These are phyloP conservation scores for Callospermophilus lateralis DNA, from an alignment of 2,113 vertebrate genomes.

Conservation along the genomic window DNA sequence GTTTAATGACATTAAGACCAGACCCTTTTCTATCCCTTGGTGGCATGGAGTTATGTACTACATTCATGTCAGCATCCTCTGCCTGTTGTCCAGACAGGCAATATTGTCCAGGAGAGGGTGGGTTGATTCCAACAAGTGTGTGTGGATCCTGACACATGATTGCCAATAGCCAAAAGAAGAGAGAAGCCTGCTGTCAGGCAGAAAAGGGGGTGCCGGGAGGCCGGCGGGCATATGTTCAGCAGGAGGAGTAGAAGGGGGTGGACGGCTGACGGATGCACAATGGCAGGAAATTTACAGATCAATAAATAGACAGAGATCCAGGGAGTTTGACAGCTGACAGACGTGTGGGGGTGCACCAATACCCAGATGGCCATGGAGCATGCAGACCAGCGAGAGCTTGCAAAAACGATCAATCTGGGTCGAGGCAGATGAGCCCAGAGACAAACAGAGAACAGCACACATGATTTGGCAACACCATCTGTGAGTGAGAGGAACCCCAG, in stretches of 20 bases:
- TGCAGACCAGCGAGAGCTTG: not conserved
- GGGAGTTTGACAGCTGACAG: conserved; percentile 52
- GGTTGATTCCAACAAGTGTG: too few species aligned
- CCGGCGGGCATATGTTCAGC: not conserved
- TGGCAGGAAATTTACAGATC: conserved; percentile 61
- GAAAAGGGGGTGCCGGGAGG: not conserved
- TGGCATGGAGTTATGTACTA: fast-evolving
- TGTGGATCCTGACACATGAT: not conserved
- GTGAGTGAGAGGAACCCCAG: not conserved
- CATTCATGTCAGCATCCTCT: fast-evolving
- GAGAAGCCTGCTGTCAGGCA: not conserved
- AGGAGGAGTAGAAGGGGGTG: not conserved
- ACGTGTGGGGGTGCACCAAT: not conserved
- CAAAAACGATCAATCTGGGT: not conserved
- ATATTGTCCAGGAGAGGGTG: not conserved
- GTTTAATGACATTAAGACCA: not conserved
- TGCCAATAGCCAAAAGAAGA: not conserved
- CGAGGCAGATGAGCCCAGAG: not conserved
- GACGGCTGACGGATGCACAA: conserved; percentile 17
- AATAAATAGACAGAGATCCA: conserved; percentile 39
- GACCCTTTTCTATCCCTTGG: fast-evolving
- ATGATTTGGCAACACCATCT: not conserved
- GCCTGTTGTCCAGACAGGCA: not conserved
- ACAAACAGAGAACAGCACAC: not conserved
- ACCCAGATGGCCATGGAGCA: conserved; percentile 14